Conservation (phyloP, 2,888 invertebrate species). For the Synergus japonicus region DNA sequence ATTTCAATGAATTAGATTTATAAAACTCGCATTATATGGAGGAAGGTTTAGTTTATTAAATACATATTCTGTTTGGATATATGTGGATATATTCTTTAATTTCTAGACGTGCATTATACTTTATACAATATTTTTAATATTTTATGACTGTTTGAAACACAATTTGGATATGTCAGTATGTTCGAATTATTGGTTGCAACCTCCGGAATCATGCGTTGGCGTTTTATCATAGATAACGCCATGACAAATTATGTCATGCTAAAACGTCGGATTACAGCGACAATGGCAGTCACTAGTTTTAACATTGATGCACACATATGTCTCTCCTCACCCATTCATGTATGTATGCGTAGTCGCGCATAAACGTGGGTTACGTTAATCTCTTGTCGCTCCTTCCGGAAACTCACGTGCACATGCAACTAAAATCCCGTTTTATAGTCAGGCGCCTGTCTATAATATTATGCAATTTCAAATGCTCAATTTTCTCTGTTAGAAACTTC, state of each 20-base stretch:
- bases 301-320: slow-evolving; percentile 19
- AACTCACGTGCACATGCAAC: neutral
- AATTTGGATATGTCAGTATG: neutral
- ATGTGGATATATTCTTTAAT: neutral
- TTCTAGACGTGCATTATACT: neutral
- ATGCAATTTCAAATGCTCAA: neutral
- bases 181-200: neutral
- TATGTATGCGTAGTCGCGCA: slow-evolving; percentile 44
- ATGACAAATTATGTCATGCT: slow-evolving; percentile 57
- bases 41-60: too few relatives aligned
- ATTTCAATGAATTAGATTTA: neutral
- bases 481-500: neutral
- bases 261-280: slow-evolving; percentile 54
- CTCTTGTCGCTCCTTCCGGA: slow-evolving; percentile 2
- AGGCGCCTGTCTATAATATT: neutral
- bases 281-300: slow-evolving; percentile 48
- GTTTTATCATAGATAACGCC: slow-evolving; percentile 45
- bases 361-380: slow-evolving; percentile 50
- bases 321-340: slow-evolving; percentile 45
- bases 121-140: neutral
- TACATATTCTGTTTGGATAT: too few relatives aligned
- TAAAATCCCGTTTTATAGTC: neutral
- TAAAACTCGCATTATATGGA: too few relatives aligned
- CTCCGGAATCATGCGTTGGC: neutral
- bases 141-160: neutral